Conservation (phyloP, 2,113 vertebrate species). For the Proterorhinus semilunaris region DNA sequence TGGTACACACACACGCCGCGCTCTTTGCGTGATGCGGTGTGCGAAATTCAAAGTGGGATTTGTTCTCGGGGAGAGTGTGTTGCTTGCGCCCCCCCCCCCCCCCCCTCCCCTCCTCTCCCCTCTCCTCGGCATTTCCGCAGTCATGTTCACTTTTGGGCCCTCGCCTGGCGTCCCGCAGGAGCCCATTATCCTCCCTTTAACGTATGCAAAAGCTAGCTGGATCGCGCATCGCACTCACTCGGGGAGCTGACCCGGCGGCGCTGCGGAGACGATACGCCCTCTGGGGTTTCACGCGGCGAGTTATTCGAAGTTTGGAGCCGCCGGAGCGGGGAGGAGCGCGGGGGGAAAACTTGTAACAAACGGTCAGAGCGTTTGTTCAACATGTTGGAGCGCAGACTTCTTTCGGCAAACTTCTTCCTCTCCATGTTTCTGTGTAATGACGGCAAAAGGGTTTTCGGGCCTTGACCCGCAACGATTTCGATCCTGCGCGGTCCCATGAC, state of each 20-base stretch:
- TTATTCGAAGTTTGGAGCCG: constrained; percentile 67
- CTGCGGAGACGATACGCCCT: constrained; percentile 59
- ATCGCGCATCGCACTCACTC: constrained; percentile 74
- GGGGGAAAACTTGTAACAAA: background rate
- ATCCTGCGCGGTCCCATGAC: too few relatives aligned
- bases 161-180: constrained; percentile 72
- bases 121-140: constrained; percentile 55
- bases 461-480: too few relatives aligned
- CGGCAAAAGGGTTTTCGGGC: too few relatives aligned
- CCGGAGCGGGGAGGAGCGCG: constrained; percentile 40
- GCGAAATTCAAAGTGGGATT: constrained; percentile 63
- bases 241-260: constrained; percentile 72
- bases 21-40: constrained; percentile 47
- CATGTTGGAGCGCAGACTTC: background rate
- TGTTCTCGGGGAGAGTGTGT: constrained; percentile 51
- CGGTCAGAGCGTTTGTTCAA: background rate
- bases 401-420: background rate
- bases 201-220: constrained; percentile 74
- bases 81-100: constrained; percentile 33
- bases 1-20: constrained; percentile 47
- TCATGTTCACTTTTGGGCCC: constrained; percentile 67
- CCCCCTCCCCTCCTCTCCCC: constrained; percentile 17
- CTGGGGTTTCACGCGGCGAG: constrained; percentile 68
- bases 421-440: background rate
- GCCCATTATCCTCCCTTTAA: constrained; percentile 72